A percentile compares a stretch with the other conserved stretches of the same genome.
Evolutionary conservation across 2,797 vertebrate genomes (phyloP).

Genomic region (Mallotus villosus): DNA sequence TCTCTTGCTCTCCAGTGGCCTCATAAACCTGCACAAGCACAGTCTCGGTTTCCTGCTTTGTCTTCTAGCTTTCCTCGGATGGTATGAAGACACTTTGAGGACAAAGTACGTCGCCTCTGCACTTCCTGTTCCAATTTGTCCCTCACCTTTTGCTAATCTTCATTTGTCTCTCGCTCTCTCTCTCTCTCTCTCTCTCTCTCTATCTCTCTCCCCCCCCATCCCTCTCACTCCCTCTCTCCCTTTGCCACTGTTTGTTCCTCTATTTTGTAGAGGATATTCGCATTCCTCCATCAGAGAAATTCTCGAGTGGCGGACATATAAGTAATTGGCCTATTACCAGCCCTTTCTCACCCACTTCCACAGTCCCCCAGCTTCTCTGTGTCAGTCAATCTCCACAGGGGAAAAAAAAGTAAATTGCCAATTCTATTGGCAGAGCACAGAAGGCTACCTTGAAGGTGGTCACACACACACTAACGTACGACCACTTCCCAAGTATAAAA

Average conservation of each 20-base stretch:
- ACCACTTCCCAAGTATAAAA: neutral
- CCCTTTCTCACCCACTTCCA: constrained; percentile 34
- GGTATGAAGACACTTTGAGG: too few relatives aligned
- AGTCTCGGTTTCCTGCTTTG: neutral
- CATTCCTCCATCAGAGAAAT: constrained; percentile 18
- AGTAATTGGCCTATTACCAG: constrained; percentile 50
- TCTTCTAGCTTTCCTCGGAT: neutral
- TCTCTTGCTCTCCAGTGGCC: neutral
- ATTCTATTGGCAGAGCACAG: constrained; percentile 20
- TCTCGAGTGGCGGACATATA: constrained; percentile 37
- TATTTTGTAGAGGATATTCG: neutral
- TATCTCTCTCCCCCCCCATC: constrained; percentile 19
- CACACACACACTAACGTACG: too few relatives aligned
- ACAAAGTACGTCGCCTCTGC: neutral
- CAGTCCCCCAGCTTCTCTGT: constrained; percentile 16
- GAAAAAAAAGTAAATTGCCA: constrained; percentile 39
- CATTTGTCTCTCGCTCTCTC: constrained; percentile 8
- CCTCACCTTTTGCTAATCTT: constrained; percentile 15
- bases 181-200: constrained; percentile 16
- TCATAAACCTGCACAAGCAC: neutral
- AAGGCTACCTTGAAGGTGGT: too few relatives aligned
- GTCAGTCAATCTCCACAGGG: constrained; percentile 31
- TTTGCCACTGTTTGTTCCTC: constrained; percentile 10
- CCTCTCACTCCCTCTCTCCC: constrained; percentile 26
- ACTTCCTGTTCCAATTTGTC: neutral